Evolutionary conservation across 2,113 vertebrate genomes (phyloP).

Genomic region (Dasyornis broadbenti): DNA sequence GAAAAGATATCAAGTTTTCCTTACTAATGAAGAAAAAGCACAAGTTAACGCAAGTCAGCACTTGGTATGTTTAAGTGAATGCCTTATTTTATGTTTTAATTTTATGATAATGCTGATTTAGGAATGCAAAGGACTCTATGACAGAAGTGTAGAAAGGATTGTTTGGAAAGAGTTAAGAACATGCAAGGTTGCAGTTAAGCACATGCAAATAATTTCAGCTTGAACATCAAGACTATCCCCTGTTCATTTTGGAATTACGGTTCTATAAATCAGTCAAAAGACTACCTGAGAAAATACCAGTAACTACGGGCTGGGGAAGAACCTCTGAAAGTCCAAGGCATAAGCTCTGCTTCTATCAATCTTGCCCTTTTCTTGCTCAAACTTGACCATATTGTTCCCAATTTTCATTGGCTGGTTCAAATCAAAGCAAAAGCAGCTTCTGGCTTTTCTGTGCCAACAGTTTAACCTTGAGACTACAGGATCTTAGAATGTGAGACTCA

Average conservation of each 20-base stretch:
- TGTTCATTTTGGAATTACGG: neutral
- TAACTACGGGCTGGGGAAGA: neutral
- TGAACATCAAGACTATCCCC: neutral
- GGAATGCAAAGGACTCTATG: neutral
- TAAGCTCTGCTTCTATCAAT: neutral
- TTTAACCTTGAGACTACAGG: neutral
- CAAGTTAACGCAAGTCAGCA: neutral
- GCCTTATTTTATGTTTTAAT: neutral
- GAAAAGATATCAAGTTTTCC: neutral
- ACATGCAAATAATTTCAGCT: neutral
- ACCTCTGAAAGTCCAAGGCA: neutral
- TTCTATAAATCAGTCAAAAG: neutral
- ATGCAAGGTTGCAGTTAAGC: neutral
- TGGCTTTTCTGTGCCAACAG: neutral
- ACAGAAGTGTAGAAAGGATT: neutral
- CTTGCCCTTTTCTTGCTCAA: neutral
- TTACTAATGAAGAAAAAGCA: neutral
- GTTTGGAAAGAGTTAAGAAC: neutral
- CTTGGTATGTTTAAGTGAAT: neutral
- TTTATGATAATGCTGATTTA: neutral
- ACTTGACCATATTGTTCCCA: neutral
- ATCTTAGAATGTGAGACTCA: neutral
- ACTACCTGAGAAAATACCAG: neutral
- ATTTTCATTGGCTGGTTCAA: neutral
- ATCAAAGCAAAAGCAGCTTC: neutral